These are phyloP conservation scores for Gobionotothen gibberifrons DNA, from an alignment of 2,797 vertebrate species.

Conservation along the genomic window DNA sequence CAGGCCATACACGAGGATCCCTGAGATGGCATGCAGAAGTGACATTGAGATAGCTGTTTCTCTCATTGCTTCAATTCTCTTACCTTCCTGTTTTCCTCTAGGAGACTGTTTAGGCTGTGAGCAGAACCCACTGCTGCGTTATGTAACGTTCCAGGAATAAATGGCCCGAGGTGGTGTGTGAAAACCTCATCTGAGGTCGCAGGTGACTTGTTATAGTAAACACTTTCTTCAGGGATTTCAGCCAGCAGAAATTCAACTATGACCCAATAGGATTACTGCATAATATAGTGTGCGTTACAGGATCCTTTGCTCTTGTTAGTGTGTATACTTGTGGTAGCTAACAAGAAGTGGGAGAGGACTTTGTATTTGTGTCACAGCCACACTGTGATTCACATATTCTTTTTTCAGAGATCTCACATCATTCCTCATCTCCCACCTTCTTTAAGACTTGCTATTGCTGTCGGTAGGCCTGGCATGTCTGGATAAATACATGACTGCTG, in stretches of 20 bases:
- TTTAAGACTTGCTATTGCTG: slow-evolving; percentile 42
- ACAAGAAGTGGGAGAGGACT: slow-evolving; percentile 55
- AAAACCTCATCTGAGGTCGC: slow-evolving; percentile 60
- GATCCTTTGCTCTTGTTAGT: slow-evolving; percentile 26
- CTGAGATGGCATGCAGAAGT: slow-evolving; percentile 15
- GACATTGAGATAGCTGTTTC: slow-evolving; percentile 23
- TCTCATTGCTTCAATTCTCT: slow-evolving; percentile 55
- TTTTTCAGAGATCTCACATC: slow-evolving; percentile 47
- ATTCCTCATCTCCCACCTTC: slow-evolving; percentile 50
- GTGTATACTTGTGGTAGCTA: slow-evolving; percentile 32
- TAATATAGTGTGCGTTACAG: neutral
- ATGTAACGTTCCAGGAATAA: slow-evolving; percentile 76
- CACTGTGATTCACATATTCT: slow-evolving; percentile 60
- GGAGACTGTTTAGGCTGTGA: slow-evolving; percentile 58
- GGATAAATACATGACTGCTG: slow-evolving; percentile 56
- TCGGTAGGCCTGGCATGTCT: slow-evolving; percentile 38
- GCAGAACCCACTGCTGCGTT: slow-evolving; percentile 64
- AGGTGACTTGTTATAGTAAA: slow-evolving; percentile 66
- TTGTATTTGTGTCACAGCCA: slow-evolving; percentile 40
- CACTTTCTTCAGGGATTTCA: slow-evolving; percentile 40
- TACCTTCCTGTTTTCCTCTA: slow-evolving; percentile 58
- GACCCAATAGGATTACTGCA: slow-evolving; percentile 15
- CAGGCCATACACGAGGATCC: slow-evolving; percentile 28
- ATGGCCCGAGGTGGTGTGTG: slow-evolving; percentile 59
- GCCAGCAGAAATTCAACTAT: slow-evolving; percentile 13